A percentile compares a stretch with the other conserved stretches of the same genome.
Conservation (phyloP, 1,140 invertebrate genomes). For the Heliothis subflexa region DNA sequence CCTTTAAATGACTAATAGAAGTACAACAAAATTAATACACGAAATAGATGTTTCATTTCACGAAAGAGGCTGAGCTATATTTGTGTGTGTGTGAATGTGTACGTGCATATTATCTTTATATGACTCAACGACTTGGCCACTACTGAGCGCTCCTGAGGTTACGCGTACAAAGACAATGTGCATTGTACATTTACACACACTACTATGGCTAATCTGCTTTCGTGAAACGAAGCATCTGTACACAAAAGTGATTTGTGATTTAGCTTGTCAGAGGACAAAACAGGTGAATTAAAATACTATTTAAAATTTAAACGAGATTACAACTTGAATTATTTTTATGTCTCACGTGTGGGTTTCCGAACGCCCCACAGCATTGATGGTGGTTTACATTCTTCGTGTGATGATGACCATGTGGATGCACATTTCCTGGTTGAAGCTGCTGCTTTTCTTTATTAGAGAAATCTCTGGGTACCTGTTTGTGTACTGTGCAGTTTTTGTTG, state of each 20-base stretch:
- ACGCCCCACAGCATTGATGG: constrained; percentile 81
- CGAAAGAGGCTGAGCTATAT: too few species aligned
- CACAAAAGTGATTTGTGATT: neutral
- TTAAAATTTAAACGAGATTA: constrained; percentile 68
- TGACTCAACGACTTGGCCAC: too few species aligned
- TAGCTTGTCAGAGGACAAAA: neutral
- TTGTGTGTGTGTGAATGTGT: too few species aligned
- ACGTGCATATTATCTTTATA: too few species aligned
- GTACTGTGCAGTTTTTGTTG: constrained; percentile 60
- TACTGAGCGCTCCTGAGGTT: too few species aligned
- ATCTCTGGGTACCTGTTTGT: constrained; percentile 69
- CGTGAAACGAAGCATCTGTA: too few species aligned
- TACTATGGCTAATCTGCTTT: too few species aligned
- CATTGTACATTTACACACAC: too few species aligned
- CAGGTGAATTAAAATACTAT: constrained; percentile 12
- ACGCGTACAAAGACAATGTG: too few species aligned
- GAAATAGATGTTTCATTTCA: too few species aligned
- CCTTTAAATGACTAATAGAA: neutral
- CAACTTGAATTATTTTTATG: constrained; percentile 79
- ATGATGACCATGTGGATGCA: constrained; percentile 77
- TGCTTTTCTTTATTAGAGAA: constrained; percentile 69
- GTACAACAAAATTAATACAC: neutral
- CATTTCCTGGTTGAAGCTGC: constrained; percentile 56
- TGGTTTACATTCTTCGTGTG: constrained; percentile 81
- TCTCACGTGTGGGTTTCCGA: constrained; percentile 79